Evolutionary conservation across 2,113 vertebrate genomes (phyloP), one percentile per base, ranked within the genome.

Genomic region (Hemibagrus wyckioides): DNA sequence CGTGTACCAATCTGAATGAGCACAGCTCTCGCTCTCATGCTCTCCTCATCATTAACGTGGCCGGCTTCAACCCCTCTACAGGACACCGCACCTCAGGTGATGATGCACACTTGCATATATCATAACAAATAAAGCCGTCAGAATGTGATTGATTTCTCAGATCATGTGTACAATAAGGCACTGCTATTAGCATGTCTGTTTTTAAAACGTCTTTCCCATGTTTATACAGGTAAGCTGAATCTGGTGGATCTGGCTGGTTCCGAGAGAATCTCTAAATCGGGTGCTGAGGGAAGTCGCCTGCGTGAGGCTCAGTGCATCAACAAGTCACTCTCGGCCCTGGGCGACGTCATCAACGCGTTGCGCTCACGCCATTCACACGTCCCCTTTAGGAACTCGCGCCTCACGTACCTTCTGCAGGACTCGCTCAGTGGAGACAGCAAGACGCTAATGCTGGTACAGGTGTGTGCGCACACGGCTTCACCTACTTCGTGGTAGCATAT

Each of bases 371-470:
- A 98, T 93, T 93, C 96, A 15, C 97, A 99, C 0, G 95, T 99
- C 85, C 98, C 98, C 17, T 99, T 99, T 93, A 96, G 98, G 69
- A 99, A 99, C 94, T 99, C 98, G 1, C 99, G 99, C 67, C 97
- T 99, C 90, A 99, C 98, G 28, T 99, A 99, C 95, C 96, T 99
- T 85, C 97, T 99, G 83, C 98, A 99, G 92, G 98, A 99, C 95
- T 98, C 97, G 0, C 96, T 99, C 87, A 98, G 94, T 0, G 97
- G 98, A 0, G 98, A 99, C 94, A 98, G 97, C 96, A 99, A 99
- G 94, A 99, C 98, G 0, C 96, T 99, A 87, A 98, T 99, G 97
- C 96, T 99, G 95, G 97, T 99, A 82, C 98, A 99, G 97, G 98
- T 99, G 52, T 61, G 39, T 30, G 75, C n/a, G 73, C 15, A 13